Evolutionary conservation across 53 echinoderm and acorn worm species (phyloP).

Genomic region (Apostichopus leukothele): DNA sequence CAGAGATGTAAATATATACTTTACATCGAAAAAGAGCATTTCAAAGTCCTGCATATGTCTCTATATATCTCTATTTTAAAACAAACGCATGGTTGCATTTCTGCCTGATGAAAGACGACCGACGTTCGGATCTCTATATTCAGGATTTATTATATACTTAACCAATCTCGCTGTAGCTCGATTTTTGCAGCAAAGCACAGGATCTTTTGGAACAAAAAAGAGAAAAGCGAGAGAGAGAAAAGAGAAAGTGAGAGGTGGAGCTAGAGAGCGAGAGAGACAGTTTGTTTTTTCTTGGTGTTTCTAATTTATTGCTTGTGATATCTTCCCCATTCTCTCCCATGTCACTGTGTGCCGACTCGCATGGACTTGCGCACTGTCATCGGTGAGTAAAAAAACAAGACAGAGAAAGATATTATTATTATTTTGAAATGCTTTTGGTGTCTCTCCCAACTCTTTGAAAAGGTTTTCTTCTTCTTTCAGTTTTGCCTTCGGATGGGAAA

Average conservation of each 20-base stretch:
- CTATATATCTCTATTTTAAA: background rate
- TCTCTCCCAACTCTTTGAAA: background rate
- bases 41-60: too few species aligned
- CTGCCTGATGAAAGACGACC: background rate
- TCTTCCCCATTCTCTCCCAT: conserved; percentile 71
- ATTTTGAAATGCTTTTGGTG: background rate
- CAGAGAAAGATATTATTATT: background rate
- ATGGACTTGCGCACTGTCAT: conserved; percentile 86
- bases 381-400: conserved; percentile 68
- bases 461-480: background rate
- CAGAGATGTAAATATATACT: background rate
- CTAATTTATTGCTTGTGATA: conserved; percentile 63
- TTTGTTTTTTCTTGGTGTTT: conserved; percentile 20
- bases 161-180: background rate
- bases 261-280: background rate
- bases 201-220: background rate
- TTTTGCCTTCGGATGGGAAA: background rate
- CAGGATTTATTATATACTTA: background rate
- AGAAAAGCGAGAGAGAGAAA: background rate
- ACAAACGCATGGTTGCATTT: conserved; percentile 1
- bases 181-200: background rate
- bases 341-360: conserved; percentile 82
- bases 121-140: background rate
- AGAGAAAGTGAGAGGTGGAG: background rate
- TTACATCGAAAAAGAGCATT: too few species aligned